Percentiles rank a stretch among this genome's conserved stretches.
These are phyloP conservation scores for Podarcis cretensis DNA, from an alignment of 2,113 vertebrate species.

Conservation along the genomic window DNA sequence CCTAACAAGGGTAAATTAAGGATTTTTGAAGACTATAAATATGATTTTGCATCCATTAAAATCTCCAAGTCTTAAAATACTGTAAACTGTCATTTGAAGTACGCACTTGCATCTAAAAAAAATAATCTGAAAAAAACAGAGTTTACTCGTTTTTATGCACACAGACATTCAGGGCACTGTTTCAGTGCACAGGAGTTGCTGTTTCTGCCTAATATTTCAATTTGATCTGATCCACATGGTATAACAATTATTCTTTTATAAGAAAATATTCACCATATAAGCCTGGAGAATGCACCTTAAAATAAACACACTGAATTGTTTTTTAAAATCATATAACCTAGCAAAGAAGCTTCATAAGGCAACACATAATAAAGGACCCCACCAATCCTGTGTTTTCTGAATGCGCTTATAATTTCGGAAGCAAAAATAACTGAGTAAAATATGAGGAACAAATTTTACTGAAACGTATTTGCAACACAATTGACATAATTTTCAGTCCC, in stretches of 20 bases:
- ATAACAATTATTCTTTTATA: constrained; percentile 20
- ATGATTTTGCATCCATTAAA: no score
- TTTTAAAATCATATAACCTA: background rate
- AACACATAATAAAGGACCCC: background rate
- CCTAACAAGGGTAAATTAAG: no score
- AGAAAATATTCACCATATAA: constrained; percentile 18
- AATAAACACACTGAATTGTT: constrained; percentile 35
- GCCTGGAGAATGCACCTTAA: background rate
- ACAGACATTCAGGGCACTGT: background rate
- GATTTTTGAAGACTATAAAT: no score
- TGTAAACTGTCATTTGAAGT: no score
- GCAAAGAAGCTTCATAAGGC: background rate
- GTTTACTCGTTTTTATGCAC: background rate
- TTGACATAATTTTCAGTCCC: no score
- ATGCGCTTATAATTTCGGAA: background rate
- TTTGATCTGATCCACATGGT: background rate
- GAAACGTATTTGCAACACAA: background rate
- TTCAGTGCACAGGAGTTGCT: background rate
- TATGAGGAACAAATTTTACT: background rate
- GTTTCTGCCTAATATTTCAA: background rate
- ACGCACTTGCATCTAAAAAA: background rate
- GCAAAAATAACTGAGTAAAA: background rate
- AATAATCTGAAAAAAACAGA: background rate
- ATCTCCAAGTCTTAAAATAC: no score
- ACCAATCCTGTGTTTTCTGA: constrained; percentile 13